Evolutionary conservation across 2,797 vertebrate genomes (phyloP).

Genomic region (Adrianichthys oophorus): DNA sequence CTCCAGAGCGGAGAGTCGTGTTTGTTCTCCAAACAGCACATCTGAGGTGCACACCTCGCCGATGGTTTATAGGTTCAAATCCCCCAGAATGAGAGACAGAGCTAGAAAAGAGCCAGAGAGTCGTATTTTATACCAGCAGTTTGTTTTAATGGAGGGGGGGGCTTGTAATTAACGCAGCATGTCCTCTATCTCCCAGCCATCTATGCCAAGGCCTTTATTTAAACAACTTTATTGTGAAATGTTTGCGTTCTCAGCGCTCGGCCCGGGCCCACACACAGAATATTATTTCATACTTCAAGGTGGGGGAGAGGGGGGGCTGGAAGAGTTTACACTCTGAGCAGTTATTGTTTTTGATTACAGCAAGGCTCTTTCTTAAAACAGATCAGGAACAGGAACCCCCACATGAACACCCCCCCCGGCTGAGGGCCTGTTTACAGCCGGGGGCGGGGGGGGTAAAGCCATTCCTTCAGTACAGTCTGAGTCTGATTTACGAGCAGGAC

Average conservation of each 20-base stretch:
- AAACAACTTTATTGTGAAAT: constrained; percentile 99
- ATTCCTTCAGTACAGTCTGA: constrained; percentile 52
- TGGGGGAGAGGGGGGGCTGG: constrained; percentile 67
- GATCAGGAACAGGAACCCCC: constrained; percentile 60
- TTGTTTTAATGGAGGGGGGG: constrained; percentile 90
- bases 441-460: constrained; percentile 62
- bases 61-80: constrained; percentile 91
- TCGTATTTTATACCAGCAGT: constrained; percentile 88
- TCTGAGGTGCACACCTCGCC: constrained; percentile 88
- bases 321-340: constrained; percentile 88
- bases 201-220: constrained; percentile 96
- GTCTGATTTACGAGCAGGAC: constrained; percentile 69
- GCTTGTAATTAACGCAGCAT: constrained; percentile 98
- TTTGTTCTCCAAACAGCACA: constrained; percentile 82
- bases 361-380: constrained; percentile 80
- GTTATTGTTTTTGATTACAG: constrained; percentile 99
- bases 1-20: constrained; percentile 46
- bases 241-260: constrained; percentile 97
- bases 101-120: constrained; percentile 39
- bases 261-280: constrained; percentile 95
- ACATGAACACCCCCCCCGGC: constrained; percentile 21
- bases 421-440: constrained; percentile 75
- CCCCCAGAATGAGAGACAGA: constrained; percentile 57
- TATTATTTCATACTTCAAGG: constrained; percentile 92
- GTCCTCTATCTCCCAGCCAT: constrained; percentile 92